phyloP scores from a whole-genome alignment of 2,888 invertebrate species.

The Troides oblongomaculatus region DNA sequence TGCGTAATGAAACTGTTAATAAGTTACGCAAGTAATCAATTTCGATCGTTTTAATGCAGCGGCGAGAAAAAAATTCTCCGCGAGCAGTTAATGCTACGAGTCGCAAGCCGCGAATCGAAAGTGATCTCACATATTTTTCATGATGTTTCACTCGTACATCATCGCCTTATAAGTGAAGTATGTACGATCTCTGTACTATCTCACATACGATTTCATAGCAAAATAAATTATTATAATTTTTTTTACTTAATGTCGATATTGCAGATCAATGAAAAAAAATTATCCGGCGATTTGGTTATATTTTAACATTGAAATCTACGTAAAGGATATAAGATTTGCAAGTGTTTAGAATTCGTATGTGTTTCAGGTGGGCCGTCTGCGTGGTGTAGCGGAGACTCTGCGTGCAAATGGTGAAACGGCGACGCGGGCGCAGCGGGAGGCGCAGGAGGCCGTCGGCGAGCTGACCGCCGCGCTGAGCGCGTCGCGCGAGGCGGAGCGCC shows the following conservation, averaged over 20 bases:
- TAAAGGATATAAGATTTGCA: not conserved
- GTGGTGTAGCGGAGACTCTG: constrained; percentile 80
- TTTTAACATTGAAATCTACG: too few relatives aligned
- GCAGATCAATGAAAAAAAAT: too few relatives aligned
- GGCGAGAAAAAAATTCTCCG: constrained; percentile 22
- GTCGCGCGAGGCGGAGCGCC: constrained; percentile 68
- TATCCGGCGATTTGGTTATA: too few relatives aligned
- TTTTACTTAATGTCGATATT: too few relatives aligned
- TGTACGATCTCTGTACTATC: too few relatives aligned
- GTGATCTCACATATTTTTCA: not conserved
- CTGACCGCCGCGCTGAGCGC: constrained; percentile 73
- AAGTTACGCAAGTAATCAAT: constrained; percentile 22
- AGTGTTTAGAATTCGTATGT: not conserved
- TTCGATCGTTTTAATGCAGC: constrained; percentile 15
- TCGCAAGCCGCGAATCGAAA: constrained; percentile 6
- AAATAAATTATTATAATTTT: too few relatives aligned
- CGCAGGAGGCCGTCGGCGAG: constrained; percentile 72
- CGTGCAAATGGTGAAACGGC: constrained; percentile 80
- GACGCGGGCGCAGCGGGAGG: constrained; percentile 74
- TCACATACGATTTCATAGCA: too few relatives aligned
- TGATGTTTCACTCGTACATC: not conserved
- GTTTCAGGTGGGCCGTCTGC: constrained; percentile 67
- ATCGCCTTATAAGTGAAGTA: not conserved
- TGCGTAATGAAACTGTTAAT: constrained; percentile 19
- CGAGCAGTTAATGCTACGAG: not conserved